phyloP scores from a whole-genome alignment of 2,113 vertebrate genomes.

The Brevimyrus niger region DNA sequence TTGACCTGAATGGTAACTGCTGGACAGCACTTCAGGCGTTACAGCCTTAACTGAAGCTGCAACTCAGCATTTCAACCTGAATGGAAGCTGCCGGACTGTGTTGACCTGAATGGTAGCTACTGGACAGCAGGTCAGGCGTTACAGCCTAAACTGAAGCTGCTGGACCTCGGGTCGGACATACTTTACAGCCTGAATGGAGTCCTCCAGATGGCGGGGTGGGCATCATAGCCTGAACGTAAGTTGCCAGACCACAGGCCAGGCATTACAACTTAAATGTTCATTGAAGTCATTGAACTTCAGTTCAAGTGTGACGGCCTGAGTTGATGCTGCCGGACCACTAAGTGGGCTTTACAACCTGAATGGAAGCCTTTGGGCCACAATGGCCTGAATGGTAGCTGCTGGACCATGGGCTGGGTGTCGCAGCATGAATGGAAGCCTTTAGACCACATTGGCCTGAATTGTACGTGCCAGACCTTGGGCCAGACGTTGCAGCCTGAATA shows the following conservation, averaged over 20 bases:
- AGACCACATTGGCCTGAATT: no score
- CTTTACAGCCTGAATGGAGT: not conserved
- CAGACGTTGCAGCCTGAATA: not conserved
- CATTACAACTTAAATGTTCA: not conserved
- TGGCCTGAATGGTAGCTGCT: not conserved
- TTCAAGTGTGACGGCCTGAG: not conserved
- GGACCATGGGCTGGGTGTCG: not conserved
- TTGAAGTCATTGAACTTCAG: not conserved
- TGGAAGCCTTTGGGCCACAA: not conserved
- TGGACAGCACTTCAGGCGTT: not conserved
- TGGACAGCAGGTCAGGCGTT: not conserved
- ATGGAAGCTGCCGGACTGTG: not conserved
- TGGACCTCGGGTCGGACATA: not conserved
- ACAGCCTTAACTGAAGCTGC: not conserved
- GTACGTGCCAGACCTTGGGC: not conserved
- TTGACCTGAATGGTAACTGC: not conserved
- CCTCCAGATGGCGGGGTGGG: slow-evolving; percentile 29
- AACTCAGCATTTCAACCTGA: not conserved
- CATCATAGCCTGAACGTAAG: slow-evolving; percentile 13
- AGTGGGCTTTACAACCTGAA: not conserved
- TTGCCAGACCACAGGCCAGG: not conserved
- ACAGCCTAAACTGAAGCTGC: not conserved
- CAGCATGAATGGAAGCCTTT: not conserved
- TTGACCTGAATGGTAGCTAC: no score
- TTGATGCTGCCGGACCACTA: not conserved